phyloP scores from a whole-genome alignment of 1,140 invertebrate species.

The Bradysia coprophila region DNA sequence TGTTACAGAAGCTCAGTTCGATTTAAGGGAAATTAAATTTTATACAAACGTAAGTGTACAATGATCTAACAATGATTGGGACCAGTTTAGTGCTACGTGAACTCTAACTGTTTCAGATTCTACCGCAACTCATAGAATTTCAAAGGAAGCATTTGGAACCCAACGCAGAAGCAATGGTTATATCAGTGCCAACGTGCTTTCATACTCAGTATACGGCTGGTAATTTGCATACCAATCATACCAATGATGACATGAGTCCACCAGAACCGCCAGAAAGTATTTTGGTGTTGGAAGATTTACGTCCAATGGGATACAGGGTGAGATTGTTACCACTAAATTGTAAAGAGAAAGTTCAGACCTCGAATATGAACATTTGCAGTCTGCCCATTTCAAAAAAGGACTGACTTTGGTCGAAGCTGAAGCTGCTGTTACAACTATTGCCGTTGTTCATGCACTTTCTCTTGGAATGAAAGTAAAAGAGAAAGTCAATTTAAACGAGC shows the following conservation, averaged over 20 bases:
- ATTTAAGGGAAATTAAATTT: constrained; percentile 63
- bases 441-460: constrained; percentile 48
- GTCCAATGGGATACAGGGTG: constrained; percentile 23
- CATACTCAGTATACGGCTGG: constrained; percentile 39
- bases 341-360: no score
- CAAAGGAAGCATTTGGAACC: constrained; percentile 24
- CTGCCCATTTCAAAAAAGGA: constrained; percentile 43
- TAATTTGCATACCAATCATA: constrained; percentile 2
- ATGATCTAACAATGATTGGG: no score
- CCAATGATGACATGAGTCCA: constrained; percentile 10
- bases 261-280: constrained; percentile 37
- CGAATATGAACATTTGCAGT: no score
- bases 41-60: constrained; percentile 45
- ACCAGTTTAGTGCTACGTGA: no score
- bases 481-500: constrained; percentile 34
- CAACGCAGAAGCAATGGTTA: constrained; percentile 13
- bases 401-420: constrained; percentile 40
- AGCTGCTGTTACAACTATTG: constrained; percentile 47
- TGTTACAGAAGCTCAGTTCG: constrained; percentile 62
- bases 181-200: constrained; percentile 42
- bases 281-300: constrained; percentile 28
- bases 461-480: constrained; percentile 43
- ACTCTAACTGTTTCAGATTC: constrained; percentile 33
- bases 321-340: no score
- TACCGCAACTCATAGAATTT: constrained; percentile 37